Conservation (phyloP, 1,140 invertebrate genomes). For the Nomia melanderi region DNA sequence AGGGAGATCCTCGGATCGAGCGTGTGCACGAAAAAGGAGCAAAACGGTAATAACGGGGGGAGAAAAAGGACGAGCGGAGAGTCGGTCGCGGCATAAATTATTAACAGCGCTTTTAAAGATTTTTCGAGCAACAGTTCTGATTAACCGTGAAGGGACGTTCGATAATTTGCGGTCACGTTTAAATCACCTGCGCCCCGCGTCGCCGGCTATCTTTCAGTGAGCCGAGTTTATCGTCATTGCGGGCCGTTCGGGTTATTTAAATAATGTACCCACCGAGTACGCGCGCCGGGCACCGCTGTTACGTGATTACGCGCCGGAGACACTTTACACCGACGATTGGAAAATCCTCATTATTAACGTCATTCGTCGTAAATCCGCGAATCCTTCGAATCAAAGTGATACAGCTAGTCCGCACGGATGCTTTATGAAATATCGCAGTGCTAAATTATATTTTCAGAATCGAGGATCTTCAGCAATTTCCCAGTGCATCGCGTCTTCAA, state of each 20-base stretch:
- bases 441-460: no score
- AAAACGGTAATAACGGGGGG: slow-evolving; percentile 10
- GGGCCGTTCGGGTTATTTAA: neutral
- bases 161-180: slow-evolving; percentile 37
- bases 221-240: slow-evolving; percentile 23
- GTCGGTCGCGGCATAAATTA: slow-evolving; percentile 24
- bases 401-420: no score
- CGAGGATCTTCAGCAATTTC: no score
- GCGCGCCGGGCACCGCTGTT: no score
- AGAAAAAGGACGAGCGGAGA: neutral
- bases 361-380: no score
- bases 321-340: no score
- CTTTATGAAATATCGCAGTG: no score
- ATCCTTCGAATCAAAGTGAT: no score
- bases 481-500: no score
- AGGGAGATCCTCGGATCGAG: neutral
- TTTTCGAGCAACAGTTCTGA: slow-evolving; percentile 49
- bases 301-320: no score
- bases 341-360: no score
- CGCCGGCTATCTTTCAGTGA: neutral
- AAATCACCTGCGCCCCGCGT: slow-evolving; percentile 20
- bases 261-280: no score
- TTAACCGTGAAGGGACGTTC: slow-evolving; percentile 45
- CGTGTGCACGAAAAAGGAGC: neutral
- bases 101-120: slow-evolving; percentile 34